Conservation (phyloP, 1,140 invertebrate genomes). For the Mactra quadrangularis region DNA sequence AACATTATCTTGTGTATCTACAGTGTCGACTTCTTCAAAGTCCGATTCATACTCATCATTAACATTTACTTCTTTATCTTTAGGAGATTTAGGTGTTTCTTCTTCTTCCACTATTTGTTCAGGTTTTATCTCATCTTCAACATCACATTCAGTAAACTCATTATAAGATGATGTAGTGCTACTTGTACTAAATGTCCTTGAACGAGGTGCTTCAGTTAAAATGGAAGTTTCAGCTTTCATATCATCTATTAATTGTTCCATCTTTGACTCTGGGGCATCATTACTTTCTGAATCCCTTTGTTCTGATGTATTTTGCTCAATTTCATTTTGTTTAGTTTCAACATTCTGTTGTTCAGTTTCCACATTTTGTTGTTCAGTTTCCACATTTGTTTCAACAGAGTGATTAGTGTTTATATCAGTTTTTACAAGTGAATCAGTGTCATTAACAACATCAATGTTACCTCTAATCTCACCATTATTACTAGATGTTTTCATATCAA, state of each 20-base stretch:
- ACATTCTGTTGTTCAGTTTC: not conserved
- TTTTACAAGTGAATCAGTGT: not conserved
- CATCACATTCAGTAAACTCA: slow-evolving; percentile 58
- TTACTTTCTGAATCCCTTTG: no score
- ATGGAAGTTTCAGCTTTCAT: not conserved
- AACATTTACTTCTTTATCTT: not conserved
- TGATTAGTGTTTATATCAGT: not conserved
- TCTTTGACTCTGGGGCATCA: no score
- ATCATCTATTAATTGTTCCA: no score
- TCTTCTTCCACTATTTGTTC: slow-evolving; percentile 52
- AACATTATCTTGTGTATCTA: slow-evolving; percentile 3
- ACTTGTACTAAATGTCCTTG: slow-evolving; percentile 56
- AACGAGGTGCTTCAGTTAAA: not conserved
- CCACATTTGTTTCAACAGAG: not conserved
- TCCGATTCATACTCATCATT: slow-evolving; percentile 50
- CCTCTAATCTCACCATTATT: slow-evolving; percentile 20
- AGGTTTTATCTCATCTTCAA: slow-evolving; percentile 46
- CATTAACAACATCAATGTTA: slow-evolving; percentile 41
- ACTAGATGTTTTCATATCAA: slow-evolving; percentile 9
- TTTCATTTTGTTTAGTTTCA: not conserved
- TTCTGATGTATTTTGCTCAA: not conserved
- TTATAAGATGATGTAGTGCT: slow-evolving; percentile 47
- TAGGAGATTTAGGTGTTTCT: not conserved
- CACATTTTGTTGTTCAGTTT: no score
- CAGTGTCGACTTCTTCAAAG: slow-evolving; percentile 46